phyloP scores from a whole-genome alignment of 2,888 invertebrate genomes.

The Pollenia amentaria region DNA sequence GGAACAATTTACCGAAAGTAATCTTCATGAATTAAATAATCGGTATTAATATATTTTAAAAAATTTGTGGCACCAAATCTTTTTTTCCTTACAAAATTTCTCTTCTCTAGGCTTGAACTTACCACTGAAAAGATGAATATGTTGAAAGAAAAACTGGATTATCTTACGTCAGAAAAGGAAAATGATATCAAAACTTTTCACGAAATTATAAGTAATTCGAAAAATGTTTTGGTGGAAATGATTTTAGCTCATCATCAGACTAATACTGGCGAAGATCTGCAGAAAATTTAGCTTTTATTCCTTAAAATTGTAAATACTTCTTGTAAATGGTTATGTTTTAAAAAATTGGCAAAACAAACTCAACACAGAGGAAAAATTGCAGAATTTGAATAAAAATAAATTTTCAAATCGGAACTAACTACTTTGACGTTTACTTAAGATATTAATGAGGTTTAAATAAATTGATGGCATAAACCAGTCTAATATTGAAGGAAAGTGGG shows the following conservation, averaged over 20 bases:
- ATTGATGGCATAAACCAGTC: no score
- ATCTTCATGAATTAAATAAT: conserved; percentile 80
- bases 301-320: neutral
- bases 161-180: conserved; percentile 80
- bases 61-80: neutral
- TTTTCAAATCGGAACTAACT: no score
- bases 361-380: no score
- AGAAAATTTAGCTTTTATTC: conserved; percentile 10
- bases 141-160: conserved; percentile 81
- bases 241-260: conserved; percentile 74
- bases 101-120: conserved; percentile 80
- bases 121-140: conserved; percentile 81
- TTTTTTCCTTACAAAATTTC: neutral
- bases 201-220: conserved; percentile 81
- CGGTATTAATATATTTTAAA: conserved; percentile 75
- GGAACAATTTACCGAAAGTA: conserved; percentile 53
- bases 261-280: neutral
- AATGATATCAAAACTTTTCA: conserved; percentile 82
- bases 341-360: no score
- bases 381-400: no score
- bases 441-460: no score
- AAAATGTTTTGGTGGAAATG: conserved; percentile 81
- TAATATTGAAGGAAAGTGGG: no score
- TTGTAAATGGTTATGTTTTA: neutral
- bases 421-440: no score